These are phyloP conservation scores for Seriola aureovittata DNA, from an alignment of 2,113 vertebrate species.

Conservation along the genomic window DNA sequence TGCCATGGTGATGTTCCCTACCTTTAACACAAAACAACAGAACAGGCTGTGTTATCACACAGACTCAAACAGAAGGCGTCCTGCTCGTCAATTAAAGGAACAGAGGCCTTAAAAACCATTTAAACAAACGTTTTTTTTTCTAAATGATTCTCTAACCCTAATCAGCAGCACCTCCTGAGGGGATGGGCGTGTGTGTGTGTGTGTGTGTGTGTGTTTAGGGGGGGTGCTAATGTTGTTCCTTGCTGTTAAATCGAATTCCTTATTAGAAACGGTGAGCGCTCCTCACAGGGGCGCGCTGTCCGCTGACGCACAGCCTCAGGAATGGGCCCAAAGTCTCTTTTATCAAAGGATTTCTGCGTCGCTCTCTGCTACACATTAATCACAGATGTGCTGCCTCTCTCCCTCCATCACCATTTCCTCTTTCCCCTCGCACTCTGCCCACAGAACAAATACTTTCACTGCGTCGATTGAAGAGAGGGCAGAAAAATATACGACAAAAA, in stretches of 20 bases:
- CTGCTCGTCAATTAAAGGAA: too few relatives aligned
- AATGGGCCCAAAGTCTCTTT: conserved; percentile 83
- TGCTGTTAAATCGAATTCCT: conserved; percentile 73
- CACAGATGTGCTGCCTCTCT: conserved; percentile 83
- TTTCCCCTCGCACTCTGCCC: conserved; percentile 34
- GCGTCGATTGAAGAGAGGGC: conserved; percentile 3
- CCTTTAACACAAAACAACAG: too few relatives aligned
- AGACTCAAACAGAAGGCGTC: too few relatives aligned
- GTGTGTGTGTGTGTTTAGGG: too few relatives aligned
- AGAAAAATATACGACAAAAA: background rate
- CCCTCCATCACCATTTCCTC: conserved; percentile 61
- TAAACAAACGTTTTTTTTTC: too few relatives aligned
- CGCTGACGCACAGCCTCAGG: conserved; percentile 83
- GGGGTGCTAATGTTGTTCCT: conserved; percentile 55
- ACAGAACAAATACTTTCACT: conserved; percentile 38
- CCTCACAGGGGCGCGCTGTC: conserved; percentile 70
- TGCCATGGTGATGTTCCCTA: too few relatives aligned
- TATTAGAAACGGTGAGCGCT: conserved; percentile 69
- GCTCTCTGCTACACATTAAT: conserved; percentile 85
- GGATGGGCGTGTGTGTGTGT: too few relatives aligned
- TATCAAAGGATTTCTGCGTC: conserved; percentile 84
- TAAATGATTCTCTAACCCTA: background rate
- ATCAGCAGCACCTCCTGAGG: too few relatives aligned
- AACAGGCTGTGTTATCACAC: too few relatives aligned
- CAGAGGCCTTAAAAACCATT: too few relatives aligned